Evolutionary conservation across 2,888 invertebrate genomes (phyloP), one percentile per base, ranked within the genome.

Genomic region (Hemistola chrysoprasaria): DNA sequence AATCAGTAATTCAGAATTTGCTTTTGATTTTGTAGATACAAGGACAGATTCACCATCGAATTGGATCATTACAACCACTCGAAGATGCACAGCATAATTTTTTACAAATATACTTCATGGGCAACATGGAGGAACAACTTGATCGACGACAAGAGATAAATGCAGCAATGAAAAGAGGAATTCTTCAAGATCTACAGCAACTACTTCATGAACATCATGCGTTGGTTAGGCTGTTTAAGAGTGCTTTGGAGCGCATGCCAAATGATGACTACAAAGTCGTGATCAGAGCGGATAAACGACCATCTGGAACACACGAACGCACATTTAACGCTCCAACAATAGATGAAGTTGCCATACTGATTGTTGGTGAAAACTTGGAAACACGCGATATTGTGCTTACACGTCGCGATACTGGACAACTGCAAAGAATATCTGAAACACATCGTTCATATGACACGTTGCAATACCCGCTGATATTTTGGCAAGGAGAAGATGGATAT

Each of bases 291-390:
- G 62, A 67, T 53, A 61, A 58, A 31, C 40, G 53, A 9, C 62
- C 65, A 53, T 54, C 49, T 4, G 63, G 56, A 8, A 40, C 57
- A 56, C 63, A 64, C 40, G n/a, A 50, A 22, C 28, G 61, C 38
- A 40, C 56, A 36, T 67, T 62, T 48, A 63, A 68, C 60, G 54
- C 68, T 23, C 63, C 65, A 34, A 52, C 53, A 10, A 53, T 60
- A 8, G 48, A 59, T 38, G 60, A 65, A 54, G 59, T 63, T 2
- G 62, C 63, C 38, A 30, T 59, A 26, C 48, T 62, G 3, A 24
- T 65, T 25, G 56, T 58, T 9, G 59, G 57, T 27, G 55, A 62
- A 31, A 44, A 61, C 27, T 56, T 54, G 6, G 34, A 57, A 45
- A 35, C 22, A 2, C 33, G 4, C 23, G 23, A 8, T n/a, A 23